Percentiles rank a stretch among this genome's conserved stretches.
Conservation (phyloP, 2,113 vertebrate species). For the Ancistrus triradiatus region DNA sequence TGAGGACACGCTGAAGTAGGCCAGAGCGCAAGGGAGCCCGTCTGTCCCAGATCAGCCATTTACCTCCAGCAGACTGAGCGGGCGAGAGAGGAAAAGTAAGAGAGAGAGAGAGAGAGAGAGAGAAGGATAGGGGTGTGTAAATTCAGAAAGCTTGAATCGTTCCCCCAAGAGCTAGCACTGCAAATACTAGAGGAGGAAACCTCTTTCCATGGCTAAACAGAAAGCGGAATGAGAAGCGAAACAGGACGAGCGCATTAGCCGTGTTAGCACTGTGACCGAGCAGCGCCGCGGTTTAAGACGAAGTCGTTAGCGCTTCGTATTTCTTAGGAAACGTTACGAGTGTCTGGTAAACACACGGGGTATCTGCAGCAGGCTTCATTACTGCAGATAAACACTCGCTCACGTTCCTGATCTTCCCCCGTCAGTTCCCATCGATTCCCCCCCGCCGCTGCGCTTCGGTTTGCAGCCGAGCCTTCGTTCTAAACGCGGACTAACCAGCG, state of each 20-base stretch:
- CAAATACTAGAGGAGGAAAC: conserved; percentile 50
- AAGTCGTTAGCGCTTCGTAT: background rate
- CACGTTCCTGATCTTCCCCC: too few species aligned
- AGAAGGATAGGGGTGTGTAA: too few species aligned
- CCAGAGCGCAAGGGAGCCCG: conserved; percentile 68
- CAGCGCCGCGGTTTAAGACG: conserved; percentile 8
- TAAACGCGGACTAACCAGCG: too few species aligned
- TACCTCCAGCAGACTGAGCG: conserved; percentile 48
- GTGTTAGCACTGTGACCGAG: background rate
- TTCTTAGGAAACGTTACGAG: conserved; percentile 9
- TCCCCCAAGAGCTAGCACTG: conserved; percentile 39
- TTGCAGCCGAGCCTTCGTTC: too few species aligned
- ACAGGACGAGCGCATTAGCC: background rate
- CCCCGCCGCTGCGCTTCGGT: too few species aligned
- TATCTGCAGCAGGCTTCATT: too few species aligned
- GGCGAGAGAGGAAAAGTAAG: conserved; percentile 24
- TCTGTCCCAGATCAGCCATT: conserved; percentile 71
- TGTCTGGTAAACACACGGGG: background rate
- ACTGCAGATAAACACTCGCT: too few species aligned
- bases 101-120: conserved; percentile 35
- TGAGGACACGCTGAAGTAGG: conserved; percentile 65
- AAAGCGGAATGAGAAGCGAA: conserved; percentile 1
- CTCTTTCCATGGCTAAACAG: background rate
- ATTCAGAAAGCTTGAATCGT: conserved; percentile 57
- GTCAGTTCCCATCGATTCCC: too few species aligned